Base-by-base conservation (phyloP, 2,113 vertebrate genomes). In the Perca flavescens region DNA sequence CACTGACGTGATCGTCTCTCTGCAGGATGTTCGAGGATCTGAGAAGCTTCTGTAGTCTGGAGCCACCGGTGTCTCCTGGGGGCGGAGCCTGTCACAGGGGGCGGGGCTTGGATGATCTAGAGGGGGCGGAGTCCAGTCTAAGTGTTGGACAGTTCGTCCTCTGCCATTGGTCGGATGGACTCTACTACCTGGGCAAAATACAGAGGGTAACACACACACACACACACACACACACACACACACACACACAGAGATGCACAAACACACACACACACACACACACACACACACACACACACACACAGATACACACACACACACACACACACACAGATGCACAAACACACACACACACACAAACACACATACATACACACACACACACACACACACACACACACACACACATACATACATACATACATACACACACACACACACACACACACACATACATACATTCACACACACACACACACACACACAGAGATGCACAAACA, bases 111-210 rank as follows among this genome's bases (percentile, higher is more conserved):
- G 91, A 90, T 11, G 96, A 97, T 15, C 64, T 17, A 0, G 85
- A 83, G 3, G 92, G 95, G 86, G 96, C 95, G 93, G 96, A 93
- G 93, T 88, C 78, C 46, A 94, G 94, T 77, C 95, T 98, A 91
- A 96, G 81, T 0, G 96, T 97, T 77, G 97, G 97, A 25, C 98
- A 98, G 92, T 98, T 97, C 1, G 97, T 99, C 80, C 96, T 99
- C 77, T 99, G 97, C 89, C 94, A 97, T 79, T 99, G 97, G 97
- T 98, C 97, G 0, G 98, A 99, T 2, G 97, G 98, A 3, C 96
- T 99, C 46, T 98, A 99, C 84, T 99, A 99, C 93, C 96, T 99
- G 0, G 98, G 98, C 34, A 98, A 97, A 94, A 98, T 99, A 77
- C 97, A 97, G 87, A 96, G 97, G 96, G 98, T 98, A 94, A 96